These are phyloP conservation scores for Tricholaema leucomelas DNA, from an alignment of 2,113 vertebrate species.

Conservation along the genomic window DNA sequence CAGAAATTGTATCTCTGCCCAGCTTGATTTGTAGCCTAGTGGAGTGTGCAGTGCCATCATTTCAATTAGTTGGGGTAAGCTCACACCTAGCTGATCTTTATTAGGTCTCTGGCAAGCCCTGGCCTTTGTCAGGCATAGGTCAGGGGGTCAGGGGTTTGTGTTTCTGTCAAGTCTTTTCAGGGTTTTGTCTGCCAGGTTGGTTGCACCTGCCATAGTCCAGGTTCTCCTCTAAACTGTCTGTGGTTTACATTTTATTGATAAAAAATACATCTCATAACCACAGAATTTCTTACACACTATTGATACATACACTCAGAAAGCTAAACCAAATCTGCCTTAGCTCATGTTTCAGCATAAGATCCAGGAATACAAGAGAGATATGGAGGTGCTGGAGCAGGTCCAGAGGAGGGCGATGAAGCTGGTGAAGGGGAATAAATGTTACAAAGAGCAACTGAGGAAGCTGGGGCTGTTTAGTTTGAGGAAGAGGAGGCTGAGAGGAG, in stretches of 20 bases:
- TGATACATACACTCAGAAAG: background rate
- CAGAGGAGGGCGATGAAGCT: too few species aligned
- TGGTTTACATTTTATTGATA: background rate
- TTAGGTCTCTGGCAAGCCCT: background rate
- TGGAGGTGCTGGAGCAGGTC: too few species aligned
- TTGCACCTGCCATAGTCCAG: background rate
- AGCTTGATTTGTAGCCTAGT: background rate
- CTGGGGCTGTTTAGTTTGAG: too few species aligned
- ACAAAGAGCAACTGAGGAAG: too few species aligned
- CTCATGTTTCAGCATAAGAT: background rate
- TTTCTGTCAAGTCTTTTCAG: background rate
- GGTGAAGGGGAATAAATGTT: too few species aligned
- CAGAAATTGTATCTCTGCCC: background rate
- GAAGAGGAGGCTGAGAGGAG: too few species aligned
- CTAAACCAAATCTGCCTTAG: background rate
- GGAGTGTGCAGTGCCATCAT: background rate
- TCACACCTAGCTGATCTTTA: background rate
- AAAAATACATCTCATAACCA: background rate
- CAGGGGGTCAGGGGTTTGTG: too few species aligned
- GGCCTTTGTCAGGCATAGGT: too few species aligned
- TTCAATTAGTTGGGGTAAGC: background rate
- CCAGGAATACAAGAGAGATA: background rate
- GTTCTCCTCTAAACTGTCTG: background rate
- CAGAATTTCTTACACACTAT: background rate
- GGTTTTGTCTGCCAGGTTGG: background rate